Base-by-base conservation (phyloP, 2,888 invertebrate species). In the Philhelius pedissequus region DNA sequence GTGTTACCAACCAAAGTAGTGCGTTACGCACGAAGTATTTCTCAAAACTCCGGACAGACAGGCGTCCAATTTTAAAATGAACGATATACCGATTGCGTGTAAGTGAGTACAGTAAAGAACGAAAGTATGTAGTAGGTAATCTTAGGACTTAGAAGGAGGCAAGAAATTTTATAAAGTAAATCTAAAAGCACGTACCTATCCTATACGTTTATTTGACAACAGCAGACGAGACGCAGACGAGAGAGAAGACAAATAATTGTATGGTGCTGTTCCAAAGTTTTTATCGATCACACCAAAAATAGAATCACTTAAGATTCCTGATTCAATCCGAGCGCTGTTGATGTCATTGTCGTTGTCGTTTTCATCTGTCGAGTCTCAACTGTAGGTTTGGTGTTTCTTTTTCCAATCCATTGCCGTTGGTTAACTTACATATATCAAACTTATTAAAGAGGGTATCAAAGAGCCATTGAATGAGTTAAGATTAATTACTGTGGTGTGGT, bases 231-330 rank as follows among this genome's bases (percentile, higher is more conserved):
- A n/a, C 80, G 56, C 25, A 60, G 56, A 3, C 22, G 11, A 38
- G 18, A 38, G 6, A 58, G 13, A 45, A 45, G 30, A 64, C 27
- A 40, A 64, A 48, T 64, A 62, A 45, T 48, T 64, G 30, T 43
- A 32, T 64, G 38, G 58, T 60, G 52, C 40, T 32, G 32, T 73
- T 64, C 64, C 64, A 56, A 74, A 71, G 58, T 68, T 75, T 84
- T 84, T 84, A 84, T 84, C 84, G 84, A 75, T 84, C 84, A 84
- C 84, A 75, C 70, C 80, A 66, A 71, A 84, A 84, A 84, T 84
- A 84, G 84, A 84, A 75, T 75, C 84, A 80, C 84, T 84, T 84
- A 84, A 84, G 84, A 84, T 84, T 80, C 84, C 79, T 70, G 79
- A 74, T 79, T 64, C 56, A 56, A 56, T 56, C 15, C 30, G 32